phyloP scores from a whole-genome alignment of 2,888 invertebrate genomes.

The Caenorhabditis wallacei region DNA sequence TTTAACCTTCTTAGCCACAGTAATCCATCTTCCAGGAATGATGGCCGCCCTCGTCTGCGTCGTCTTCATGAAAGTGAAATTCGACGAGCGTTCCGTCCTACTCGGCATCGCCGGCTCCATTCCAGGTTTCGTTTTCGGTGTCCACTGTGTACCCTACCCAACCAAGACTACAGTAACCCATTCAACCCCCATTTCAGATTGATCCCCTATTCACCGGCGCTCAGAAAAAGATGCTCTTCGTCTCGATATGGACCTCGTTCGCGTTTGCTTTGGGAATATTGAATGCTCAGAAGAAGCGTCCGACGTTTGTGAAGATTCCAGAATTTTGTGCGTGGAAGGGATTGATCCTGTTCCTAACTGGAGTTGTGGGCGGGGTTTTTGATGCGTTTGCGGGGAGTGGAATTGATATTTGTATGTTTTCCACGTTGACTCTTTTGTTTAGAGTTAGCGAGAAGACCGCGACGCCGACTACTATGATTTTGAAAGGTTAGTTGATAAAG shows the following conservation, averaged over 20 bases:
- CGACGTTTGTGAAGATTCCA: constrained; percentile 72
- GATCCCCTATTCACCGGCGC: constrained; percentile 78
- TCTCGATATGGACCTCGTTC: constrained; percentile 83
- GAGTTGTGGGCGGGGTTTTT: constrained; percentile 81
- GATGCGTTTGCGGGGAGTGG: constrained; percentile 83
- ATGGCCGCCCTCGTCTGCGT: constrained; percentile 80
- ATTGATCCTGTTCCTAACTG: constrained; percentile 76
- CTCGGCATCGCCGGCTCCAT: constrained; percentile 78
- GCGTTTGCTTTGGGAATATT: constrained; percentile 82
- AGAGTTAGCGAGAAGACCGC: constrained; percentile 81
- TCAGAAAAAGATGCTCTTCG: constrained; percentile 83
- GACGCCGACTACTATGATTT: constrained; percentile 83
- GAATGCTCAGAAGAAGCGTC: constrained; percentile 78
- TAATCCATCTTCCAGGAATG: constrained; percentile 82
- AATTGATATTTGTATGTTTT: constrained; percentile 82
- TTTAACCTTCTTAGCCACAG: no score
- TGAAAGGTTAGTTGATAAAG: constrained; percentile 67
- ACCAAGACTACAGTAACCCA: background rate
- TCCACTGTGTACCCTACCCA: constrained; percentile 69
- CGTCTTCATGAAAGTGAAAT: constrained; percentile 78
- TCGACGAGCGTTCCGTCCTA: constrained; percentile 77
- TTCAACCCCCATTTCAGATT: constrained; percentile 10
- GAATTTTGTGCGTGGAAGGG: constrained; percentile 77
- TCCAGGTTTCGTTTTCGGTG: constrained; percentile 80
- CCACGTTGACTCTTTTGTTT: constrained; percentile 78